phyloP scores from a whole-genome alignment of 2,113 vertebrate species.

The Geococcyx californianus region DNA sequence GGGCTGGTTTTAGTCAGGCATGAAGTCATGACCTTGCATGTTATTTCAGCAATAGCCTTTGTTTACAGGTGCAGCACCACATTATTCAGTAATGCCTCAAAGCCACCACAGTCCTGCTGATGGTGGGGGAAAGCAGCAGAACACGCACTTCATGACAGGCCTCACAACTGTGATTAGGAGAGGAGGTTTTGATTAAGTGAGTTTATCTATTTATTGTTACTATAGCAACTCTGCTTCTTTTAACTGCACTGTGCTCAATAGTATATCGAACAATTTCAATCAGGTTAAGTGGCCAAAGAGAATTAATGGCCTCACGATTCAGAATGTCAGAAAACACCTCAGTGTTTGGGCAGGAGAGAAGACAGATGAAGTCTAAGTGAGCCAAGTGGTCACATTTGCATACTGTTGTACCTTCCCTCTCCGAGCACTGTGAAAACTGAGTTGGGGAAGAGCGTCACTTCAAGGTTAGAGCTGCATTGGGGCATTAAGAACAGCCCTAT shows the following conservation, averaged over 20 bases:
- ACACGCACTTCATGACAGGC: not conserved
- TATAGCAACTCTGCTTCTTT: not conserved
- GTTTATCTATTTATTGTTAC: not conserved
- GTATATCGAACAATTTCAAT: not conserved
- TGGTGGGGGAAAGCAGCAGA: not conserved
- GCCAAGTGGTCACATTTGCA: fast-evolving
- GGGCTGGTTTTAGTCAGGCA: not conserved
- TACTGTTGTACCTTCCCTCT: fast-evolving
- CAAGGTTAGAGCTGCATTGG: fast-evolving
- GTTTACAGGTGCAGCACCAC: not conserved
- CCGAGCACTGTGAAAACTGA: fast-evolving
- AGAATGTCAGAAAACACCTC: not conserved
- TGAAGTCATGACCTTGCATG: not conserved
- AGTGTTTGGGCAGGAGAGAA: not conserved
- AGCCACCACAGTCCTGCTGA: not conserved
- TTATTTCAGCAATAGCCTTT: not conserved
- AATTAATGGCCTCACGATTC: not conserved
- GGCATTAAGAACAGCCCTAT: fast-evolving
- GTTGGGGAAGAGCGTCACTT: fast-evolving
- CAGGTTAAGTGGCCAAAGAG: fast-evolving
- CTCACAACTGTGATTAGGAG: not conserved
- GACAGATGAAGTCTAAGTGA: fast-evolving
- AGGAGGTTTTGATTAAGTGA: not conserved
- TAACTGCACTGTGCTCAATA: not conserved
- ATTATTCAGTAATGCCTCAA: fast-evolving